Evolutionary conservation across 1,140 invertebrate species (phyloP).

Genomic region (Leptoteleia sp.): DNA sequence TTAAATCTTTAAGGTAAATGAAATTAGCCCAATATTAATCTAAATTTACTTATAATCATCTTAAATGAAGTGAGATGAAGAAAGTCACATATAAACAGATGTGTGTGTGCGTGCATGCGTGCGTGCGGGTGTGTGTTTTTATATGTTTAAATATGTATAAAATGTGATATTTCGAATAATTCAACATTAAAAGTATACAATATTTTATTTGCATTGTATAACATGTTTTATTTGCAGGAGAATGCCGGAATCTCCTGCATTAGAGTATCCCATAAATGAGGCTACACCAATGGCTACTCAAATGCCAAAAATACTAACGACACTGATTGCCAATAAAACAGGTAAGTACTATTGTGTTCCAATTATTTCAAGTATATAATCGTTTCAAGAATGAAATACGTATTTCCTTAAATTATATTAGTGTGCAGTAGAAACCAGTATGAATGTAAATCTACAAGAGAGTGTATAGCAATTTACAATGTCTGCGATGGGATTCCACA

Average conservation of each 20-base stretch:
- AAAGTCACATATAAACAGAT: no score
- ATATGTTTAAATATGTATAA: no score
- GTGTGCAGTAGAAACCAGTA: constrained; percentile 92
- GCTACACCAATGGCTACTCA: constrained; percentile 57
- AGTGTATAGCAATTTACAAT: constrained; percentile 97
- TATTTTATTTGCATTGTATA: no score
- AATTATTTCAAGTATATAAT: no score
- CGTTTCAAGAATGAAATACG: no score
- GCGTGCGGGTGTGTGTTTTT: no score
- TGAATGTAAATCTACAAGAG: constrained; percentile 90
- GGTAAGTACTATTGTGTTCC: constrained; percentile 35
- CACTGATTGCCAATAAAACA: constrained; percentile 70
- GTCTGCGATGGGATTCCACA: constrained; percentile 97
- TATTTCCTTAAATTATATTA: constrained; percentile 2
- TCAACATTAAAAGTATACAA: no score
- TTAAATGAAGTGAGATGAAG: no score
- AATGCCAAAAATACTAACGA: constrained; percentile 55
- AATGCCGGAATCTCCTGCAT: constrained; percentile 52
- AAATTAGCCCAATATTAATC: no score
- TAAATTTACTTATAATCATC: no score
- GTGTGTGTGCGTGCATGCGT: no score
- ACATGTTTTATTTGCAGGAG: constrained; percentile 68
- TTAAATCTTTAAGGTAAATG: constrained; percentile 87
- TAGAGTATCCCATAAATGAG: constrained; percentile 73
- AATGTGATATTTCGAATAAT: no score